Percentiles rank a stretch among this genome's conserved stretches.
Conservation (phyloP, 2,113 vertebrate genomes). For the Xiphophorus couchianus region DNA sequence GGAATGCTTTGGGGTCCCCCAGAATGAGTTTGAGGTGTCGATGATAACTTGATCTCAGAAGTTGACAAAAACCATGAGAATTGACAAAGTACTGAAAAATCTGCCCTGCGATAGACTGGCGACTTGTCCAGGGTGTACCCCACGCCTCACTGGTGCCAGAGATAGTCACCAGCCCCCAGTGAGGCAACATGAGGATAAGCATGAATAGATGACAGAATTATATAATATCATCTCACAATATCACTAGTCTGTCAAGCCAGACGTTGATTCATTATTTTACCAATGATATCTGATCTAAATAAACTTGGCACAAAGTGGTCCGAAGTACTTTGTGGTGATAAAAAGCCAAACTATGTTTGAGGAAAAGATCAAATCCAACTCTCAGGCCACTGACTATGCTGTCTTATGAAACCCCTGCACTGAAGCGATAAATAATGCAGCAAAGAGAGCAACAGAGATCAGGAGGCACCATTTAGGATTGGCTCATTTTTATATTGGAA, state of each 20-base stretch:
- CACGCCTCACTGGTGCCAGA: neutral
- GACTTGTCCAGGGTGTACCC: neutral
- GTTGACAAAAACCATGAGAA: too few species aligned
- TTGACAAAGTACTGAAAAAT: too few species aligned
- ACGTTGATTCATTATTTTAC: neutral
- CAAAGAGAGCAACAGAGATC: slow-evolving; percentile 41
- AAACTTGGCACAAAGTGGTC: neutral
- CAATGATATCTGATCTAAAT: neutral
- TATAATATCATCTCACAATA: neutral
- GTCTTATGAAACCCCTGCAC: slow-evolving; percentile 54
- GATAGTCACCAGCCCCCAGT: too few species aligned
- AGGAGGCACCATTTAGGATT: slow-evolving; percentile 37
- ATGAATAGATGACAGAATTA: neutral
- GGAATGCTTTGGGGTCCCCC: too few species aligned
- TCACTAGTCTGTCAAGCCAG: neutral
- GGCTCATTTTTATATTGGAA: slow-evolving; percentile 29
- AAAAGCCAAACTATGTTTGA: neutral
- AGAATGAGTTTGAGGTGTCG: too few species aligned
- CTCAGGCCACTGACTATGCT: slow-evolving; percentile 32
- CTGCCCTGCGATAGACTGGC: neutral
- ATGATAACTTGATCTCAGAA: too few species aligned
- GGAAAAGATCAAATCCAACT: neutral
- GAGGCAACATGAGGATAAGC: neutral
- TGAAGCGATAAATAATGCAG: slow-evolving; percentile 37
- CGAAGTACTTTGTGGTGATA: neutral